These are phyloP conservation scores for Hyalella azteca DNA, from an alignment of 2,888 invertebrate species.

Conservation along the genomic window DNA sequence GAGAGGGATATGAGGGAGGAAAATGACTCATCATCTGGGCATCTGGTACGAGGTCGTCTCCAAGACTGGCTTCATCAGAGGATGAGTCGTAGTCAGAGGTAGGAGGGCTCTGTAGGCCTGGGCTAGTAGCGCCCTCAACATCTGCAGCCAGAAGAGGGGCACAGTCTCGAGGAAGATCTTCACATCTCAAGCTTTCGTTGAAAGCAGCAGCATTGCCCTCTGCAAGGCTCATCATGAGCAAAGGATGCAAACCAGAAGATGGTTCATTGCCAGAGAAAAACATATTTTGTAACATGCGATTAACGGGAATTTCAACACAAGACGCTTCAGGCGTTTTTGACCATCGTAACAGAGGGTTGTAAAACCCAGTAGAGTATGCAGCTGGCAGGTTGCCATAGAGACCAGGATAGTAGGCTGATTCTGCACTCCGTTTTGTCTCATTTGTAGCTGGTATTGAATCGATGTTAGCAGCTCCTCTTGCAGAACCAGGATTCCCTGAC, in stretches of 20 bases:
- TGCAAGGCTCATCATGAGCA: conserved; percentile 35
- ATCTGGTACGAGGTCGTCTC: conserved; percentile 26
- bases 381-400: neutral
- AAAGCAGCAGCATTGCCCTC: conserved; percentile 25
- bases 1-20: neutral
- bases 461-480: neutral
- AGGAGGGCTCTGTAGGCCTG: conserved; percentile 26
- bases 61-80: conserved; percentile 33
- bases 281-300: conserved; percentile 23
- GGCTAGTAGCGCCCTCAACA: neutral
- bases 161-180: neutral
- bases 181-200: neutral
- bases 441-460: neutral
- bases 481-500: no score
- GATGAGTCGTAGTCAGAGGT: conserved; percentile 35
- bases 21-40: conserved; percentile 21
- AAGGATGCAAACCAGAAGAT: neutral
- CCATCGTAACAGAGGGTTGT: conserved; percentile 28
- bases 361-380: conserved; percentile 9
- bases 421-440: neutral
- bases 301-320: neutral
- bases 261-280: conserved; percentile 32
- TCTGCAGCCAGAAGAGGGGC: neutral
- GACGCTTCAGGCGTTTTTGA: conserved; percentile 1
- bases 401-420: neutral